These are phyloP conservation scores for Diabrotica balteata DNA, from an alignment of 2,888 invertebrate genomes.

Conservation along the genomic window DNA sequence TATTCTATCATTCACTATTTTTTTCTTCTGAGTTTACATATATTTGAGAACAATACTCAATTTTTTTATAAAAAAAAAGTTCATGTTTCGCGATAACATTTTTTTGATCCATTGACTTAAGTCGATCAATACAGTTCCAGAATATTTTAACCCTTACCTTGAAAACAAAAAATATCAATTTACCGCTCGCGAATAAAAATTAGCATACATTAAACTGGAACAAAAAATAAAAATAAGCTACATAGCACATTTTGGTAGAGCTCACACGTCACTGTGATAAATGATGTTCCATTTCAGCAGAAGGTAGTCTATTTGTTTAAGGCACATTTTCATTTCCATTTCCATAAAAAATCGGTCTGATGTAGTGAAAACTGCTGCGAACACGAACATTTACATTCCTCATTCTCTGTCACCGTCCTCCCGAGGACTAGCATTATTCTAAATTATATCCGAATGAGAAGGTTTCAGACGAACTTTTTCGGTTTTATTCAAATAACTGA, in stretches of 20 bases:
- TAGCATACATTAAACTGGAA: background rate
- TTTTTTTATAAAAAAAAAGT: no score
- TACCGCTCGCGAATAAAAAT: background rate
- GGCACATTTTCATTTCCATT: constrained; percentile 26
- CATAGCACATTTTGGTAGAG: constrained; percentile 4
- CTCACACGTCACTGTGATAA: constrained; percentile 17
- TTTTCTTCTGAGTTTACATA: no score
- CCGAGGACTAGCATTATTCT: constrained; percentile 12
- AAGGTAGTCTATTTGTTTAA: constrained; percentile 27
- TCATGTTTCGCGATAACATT: no score
- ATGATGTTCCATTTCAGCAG: constrained; percentile 19
- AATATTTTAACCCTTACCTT: no score
- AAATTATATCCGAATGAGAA: constrained; percentile 18
- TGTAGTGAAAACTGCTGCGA: constrained; percentile 27
- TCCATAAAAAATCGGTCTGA: constrained; percentile 25
- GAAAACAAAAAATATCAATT: background rate
- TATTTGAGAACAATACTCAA: no score
- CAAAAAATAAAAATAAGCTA: constrained; percentile 7
- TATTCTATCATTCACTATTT: no score
- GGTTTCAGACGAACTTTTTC: background rate
- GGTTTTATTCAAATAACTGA: background rate
- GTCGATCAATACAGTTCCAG: no score
- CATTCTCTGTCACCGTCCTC: constrained; percentile 12
- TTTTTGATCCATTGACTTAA: no score
- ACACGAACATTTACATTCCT: constrained; percentile 16